Evolutionary conservation across 2,888 invertebrate species (phyloP).

Genomic region (Isoperla grammatica): DNA sequence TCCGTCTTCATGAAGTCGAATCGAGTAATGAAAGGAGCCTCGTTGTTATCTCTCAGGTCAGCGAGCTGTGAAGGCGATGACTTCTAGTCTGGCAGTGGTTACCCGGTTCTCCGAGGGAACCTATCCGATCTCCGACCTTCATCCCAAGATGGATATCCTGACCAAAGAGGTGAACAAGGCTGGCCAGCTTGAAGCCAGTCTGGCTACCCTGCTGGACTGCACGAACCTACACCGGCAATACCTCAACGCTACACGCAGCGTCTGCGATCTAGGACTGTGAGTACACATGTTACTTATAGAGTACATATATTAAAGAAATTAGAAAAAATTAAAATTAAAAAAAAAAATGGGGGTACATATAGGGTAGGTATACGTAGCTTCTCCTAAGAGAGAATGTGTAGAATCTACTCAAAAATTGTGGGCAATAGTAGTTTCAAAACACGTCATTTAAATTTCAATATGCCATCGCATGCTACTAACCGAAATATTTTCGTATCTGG

Average conservation of each 20-base stretch:
- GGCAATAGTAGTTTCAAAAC: too few species aligned
- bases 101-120: constrained; percentile 48
- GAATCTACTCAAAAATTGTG: too few species aligned
- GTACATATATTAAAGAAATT: too few species aligned
- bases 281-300: constrained; percentile 36
- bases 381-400: too few species aligned
- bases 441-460: too few species aligned
- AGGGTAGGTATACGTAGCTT: too few species aligned
- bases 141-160: constrained; percentile 69
- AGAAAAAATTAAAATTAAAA: too few species aligned
- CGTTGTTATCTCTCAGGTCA: constrained; percentile 44
- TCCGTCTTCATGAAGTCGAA: background rate
- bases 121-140: constrained; percentile 51
- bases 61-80: constrained; percentile 55
- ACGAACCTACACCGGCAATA: constrained; percentile 78
- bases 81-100: constrained; percentile 44
- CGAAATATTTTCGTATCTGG: too few species aligned
- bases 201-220: constrained; percentile 73
- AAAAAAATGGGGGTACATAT: too few species aligned
- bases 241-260: constrained; percentile 68
- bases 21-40: too few species aligned
- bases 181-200: constrained; percentile 51
- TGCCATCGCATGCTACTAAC: too few species aligned
- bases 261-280: constrained; percentile 75
- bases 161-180: constrained; percentile 73